These are phyloP conservation scores for Hydractinia echinata DNA, from an alignment of 30 jellyfish, hydroid and myxozoan species.

Conservation along the genomic window DNA sequence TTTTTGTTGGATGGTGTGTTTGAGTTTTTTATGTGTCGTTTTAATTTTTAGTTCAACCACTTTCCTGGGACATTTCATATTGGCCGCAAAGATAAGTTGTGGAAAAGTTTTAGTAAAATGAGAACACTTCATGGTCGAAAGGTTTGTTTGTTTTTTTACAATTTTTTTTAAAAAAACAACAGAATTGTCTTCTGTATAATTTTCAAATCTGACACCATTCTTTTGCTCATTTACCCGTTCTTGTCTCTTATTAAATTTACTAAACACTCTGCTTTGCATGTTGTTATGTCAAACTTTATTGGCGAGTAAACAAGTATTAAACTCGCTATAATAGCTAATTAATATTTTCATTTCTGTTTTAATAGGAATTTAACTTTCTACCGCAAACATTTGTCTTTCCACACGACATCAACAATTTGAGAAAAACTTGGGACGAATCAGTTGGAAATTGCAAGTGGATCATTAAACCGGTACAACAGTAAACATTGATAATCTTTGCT, in stretches of 20 bases:
- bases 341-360: background rate
- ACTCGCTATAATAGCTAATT: too few relatives aligned
- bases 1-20: background rate
- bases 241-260: too few relatives aligned
- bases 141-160: conserved; percentile 21
- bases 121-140: conserved; percentile 27
- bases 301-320: too few relatives aligned
- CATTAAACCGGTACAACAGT: conserved; percentile 29
- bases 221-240: too few relatives aligned
- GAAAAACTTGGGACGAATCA: conserved; percentile 35
- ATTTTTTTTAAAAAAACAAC: too few relatives aligned
- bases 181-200: background rate
- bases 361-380: conserved; percentile 34
- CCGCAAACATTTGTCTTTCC: conserved; percentile 52
- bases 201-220: background rate
- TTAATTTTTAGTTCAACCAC: conserved; percentile 33
- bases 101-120: conserved; percentile 43
- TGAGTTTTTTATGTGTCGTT: background rate
- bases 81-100: conserved; percentile 44
- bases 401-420: conserved; percentile 29
- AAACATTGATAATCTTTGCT: too few relatives aligned
- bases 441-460: conserved; percentile 41
- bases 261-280: too few relatives aligned
- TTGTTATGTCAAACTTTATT: too few relatives aligned
- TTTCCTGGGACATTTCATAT: conserved; percentile 57